A percentile compares a stretch with the other conserved stretches of the same genome.
phyloP scores from a whole-genome alignment of 2,797 vertebrate species.

The Simalia tracyae region DNA sequence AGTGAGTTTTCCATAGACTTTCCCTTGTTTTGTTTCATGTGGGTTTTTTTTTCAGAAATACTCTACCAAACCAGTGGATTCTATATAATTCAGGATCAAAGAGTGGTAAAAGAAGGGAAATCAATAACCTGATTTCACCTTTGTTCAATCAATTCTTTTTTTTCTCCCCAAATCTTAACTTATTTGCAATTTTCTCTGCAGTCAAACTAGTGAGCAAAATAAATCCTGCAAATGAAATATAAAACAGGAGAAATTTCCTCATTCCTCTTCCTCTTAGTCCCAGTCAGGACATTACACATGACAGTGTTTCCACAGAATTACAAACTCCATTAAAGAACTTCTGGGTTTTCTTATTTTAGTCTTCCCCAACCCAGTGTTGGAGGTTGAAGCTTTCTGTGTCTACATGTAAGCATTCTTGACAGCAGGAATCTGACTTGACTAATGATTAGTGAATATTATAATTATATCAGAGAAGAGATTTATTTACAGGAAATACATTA shows the following conservation, averaged over 20 bases:
- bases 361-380: neutral
- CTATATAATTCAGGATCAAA: neutral
- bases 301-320: neutral
- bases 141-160: neutral
- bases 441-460: neutral
- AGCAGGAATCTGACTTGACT: neutral
- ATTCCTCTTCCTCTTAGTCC: too few species aligned
- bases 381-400: neutral
- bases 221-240: neutral
- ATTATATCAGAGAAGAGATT: neutral
- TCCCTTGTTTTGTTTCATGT: neutral
- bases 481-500: neutral
- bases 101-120: neutral
- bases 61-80: neutral
- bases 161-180: neutral
- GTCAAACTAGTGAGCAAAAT: neutral
- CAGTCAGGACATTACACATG: neutral
- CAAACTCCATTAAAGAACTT: neutral
- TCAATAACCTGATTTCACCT: neutral
- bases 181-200: neutral
- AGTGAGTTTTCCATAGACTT: neutral
- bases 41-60: neutral
- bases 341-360: neutral
- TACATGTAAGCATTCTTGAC: neutral
- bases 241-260: neutral